Evolutionary conservation across 2,888 invertebrate genomes (phyloP), one percentile per base, ranked within the genome.

Genomic region (Leptinotarsa haldemani): DNA sequence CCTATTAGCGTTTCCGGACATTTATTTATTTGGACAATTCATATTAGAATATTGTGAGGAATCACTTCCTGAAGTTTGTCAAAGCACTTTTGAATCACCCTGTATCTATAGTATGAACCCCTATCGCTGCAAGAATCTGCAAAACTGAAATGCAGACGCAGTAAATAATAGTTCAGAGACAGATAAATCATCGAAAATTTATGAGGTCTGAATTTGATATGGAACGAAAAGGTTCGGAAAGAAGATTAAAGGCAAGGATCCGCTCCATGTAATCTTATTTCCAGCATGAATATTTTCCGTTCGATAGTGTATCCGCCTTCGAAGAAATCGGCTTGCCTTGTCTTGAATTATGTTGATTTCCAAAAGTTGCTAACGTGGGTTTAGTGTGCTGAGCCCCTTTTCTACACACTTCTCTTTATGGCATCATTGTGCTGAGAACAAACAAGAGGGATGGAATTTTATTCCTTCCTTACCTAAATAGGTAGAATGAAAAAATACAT

Each of bases 261-360:
- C 67, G 30, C 53, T 67, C 40, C 18, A 2, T 67, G 53, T 56
- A 68, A 68, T 56, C 68, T 53, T 15, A 68, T 68, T 68, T 68
- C 56, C 68, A 47, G 46, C 68, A 68, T 68, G 68, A 68, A 68
- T 68, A 68, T 68, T 68, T 68, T 56, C 58, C 56, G 56, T 68
- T 68, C 68, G 61, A 61, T 61, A 61, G 61, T 61, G 61, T 30
- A 61, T 30, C 13, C 40, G 61, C 30, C 52, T 30, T 61, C 40
- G 40, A 15, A 16, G 61, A 61, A 61, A 61, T 61, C 61, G 61
- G 61, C 61, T 25, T 40, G 30, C 40, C 61, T 61, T 16, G 61
- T 61, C 61, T 25, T 40, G 2, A 61, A 68, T 68, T 68, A 40
- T 53, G 63, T 22, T 65, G 22, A 30, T 64, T 70, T 64, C 46